Evolutionary conservation across 2,888 invertebrate genomes (phyloP).

Genomic region (Ceramica pisi): DNA sequence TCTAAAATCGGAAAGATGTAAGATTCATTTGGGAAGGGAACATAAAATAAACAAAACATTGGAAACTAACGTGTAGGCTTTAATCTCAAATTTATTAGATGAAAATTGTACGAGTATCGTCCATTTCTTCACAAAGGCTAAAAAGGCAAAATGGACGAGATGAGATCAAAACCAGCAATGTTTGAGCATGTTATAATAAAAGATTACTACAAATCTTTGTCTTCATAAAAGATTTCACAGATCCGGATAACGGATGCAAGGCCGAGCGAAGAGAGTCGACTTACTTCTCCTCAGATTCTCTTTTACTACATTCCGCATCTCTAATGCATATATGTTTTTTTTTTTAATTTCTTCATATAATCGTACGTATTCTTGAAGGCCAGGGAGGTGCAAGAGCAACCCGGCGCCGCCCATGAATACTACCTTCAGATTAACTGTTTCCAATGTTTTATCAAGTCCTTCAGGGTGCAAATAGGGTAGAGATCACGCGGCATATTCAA

Average conservation of each 20-base stretch:
- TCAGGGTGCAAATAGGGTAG: neutral
- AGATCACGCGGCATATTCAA: neutral
- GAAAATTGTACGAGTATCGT: neutral
- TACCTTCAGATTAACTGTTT: neutral
- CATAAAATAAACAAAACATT: neutral
- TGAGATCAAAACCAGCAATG: neutral
- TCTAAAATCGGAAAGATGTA: neutral
- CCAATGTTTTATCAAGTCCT: neutral
- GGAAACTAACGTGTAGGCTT: neutral
- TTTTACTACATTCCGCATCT: too few species aligned
- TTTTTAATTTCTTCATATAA: too few species aligned
- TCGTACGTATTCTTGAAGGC: too few species aligned
- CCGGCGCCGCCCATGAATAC: neutral
- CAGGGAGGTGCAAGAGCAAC: too few species aligned
- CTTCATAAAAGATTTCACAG: neutral
- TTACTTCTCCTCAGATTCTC: too few species aligned
- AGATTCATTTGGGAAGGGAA: neutral
- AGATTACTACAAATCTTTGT: neutral
- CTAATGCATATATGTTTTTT: too few species aligned
- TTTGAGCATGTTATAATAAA: neutral
- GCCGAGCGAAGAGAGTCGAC: too few species aligned
- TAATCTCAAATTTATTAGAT: neutral
- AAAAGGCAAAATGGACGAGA: neutral
- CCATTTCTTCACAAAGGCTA: slow-evolving; percentile 1
- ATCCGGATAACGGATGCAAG: neutral